Evolutionary conservation across 2,113 vertebrate species (phyloP).

Genomic region (Amia ocellicauda): DNA sequence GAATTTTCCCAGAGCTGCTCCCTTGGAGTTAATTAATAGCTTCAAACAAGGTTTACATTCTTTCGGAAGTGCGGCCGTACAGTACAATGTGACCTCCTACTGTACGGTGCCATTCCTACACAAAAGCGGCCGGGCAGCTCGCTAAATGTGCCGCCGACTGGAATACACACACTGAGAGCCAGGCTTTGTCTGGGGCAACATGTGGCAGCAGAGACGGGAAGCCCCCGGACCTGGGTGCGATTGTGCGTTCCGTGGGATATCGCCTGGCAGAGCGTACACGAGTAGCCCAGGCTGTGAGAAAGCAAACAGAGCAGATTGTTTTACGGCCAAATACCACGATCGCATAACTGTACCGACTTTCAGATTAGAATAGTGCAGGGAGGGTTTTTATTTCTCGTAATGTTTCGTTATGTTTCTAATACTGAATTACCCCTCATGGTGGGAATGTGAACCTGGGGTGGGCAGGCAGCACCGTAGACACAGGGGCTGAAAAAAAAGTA

Average conservation of each 20-base stretch:
- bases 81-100: slow-evolving; percentile 37
- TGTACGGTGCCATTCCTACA: slow-evolving; percentile 32
- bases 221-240: slow-evolving; percentile 58
- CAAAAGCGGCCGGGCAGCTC: slow-evolving; percentile 21
- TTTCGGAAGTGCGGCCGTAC: slow-evolving; percentile 37
- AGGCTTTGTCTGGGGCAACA: slow-evolving; percentile 54
- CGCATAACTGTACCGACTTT: slow-evolving; percentile 36
- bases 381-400: slow-evolving; percentile 34
- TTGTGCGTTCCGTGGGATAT: too few species aligned
- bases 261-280: too few species aligned
- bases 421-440: too few species aligned
- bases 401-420: too few species aligned
- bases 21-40: slow-evolving; percentile 56
- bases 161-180: slow-evolving; percentile 59
- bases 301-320: slow-evolving; percentile 45
- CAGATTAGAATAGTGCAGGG: slow-evolving; percentile 53
- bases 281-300: slow-evolving; percentile 42
- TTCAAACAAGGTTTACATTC: slow-evolving; percentile 49
- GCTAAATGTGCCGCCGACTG: slow-evolving; percentile 35
- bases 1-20: slow-evolving; percentile 65
- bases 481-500: too few species aligned
- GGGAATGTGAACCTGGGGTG: too few species aligned
- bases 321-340: background rate
- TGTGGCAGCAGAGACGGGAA: slow-evolving; percentile 59
- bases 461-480: too few species aligned